phyloP scores from a whole-genome alignment of 2,113 vertebrate species.

The Suricata suricatta region DNA sequence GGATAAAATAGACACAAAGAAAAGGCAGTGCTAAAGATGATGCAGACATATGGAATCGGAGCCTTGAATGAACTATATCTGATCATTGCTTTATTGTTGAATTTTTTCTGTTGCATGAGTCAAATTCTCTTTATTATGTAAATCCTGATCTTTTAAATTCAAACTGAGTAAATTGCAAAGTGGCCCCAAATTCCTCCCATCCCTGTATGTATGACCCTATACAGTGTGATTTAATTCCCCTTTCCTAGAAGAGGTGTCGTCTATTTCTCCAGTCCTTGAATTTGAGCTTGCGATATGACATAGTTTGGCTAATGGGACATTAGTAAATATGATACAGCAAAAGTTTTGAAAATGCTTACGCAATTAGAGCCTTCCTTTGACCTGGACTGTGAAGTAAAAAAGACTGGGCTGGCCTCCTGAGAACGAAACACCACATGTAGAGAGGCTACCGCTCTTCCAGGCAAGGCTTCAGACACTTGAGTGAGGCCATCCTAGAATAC shows the following conservation, averaged over 20 bases:
- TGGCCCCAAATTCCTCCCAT: not conserved
- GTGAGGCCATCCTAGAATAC: not conserved
- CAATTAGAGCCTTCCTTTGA: not conserved
- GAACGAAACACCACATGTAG: not conserved
- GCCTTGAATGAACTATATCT: not conserved
- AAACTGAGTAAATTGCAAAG: not conserved
- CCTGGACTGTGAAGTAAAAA: not conserved
- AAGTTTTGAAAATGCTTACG: not conserved
- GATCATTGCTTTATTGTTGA: not conserved
- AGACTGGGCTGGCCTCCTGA: not conserved
- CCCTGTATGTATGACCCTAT: not conserved
- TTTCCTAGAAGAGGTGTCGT: not conserved
- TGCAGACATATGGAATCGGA: not conserved
- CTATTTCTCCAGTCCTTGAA: not conserved
- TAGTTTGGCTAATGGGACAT: not conserved
- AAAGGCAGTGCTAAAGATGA: not conserved
- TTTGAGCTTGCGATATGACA: not conserved
- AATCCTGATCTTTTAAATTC: not conserved
- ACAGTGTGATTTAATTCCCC: not conserved
- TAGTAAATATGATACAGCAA: not conserved
- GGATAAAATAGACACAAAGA: not conserved
- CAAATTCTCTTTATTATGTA: not conserved
- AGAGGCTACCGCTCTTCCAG: not conserved
- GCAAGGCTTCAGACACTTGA: not conserved
- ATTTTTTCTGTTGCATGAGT: not conserved